Evolutionary conservation across 2,113 vertebrate genomes (phyloP).

Genomic region (Aviceda subcristata): DNA sequence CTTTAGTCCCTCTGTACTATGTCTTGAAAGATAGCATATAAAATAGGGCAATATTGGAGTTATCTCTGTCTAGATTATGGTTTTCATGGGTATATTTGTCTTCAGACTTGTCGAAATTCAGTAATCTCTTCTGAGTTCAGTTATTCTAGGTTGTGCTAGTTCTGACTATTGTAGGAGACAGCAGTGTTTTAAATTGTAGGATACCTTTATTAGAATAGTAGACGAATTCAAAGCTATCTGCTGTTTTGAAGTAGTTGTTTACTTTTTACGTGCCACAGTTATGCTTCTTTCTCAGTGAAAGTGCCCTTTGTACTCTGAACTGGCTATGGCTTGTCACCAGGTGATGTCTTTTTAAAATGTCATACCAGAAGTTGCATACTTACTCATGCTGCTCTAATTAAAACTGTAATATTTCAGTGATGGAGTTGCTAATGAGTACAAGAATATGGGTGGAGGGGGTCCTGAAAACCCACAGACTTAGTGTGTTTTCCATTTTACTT

Average conservation of each 20-base stretch:
- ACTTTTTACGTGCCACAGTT: background rate
- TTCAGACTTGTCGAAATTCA: background rate
- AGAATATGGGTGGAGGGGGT: too few relatives aligned
- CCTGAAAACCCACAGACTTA: too few relatives aligned
- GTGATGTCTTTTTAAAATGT: background rate
- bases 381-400: background rate
- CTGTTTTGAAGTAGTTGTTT: background rate
- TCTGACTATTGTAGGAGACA: background rate
- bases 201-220: background rate
- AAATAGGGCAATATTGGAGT: background rate
- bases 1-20: background rate
- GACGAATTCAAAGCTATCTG: background rate
- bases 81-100: background rate
- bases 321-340: conserved; percentile 1
- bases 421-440: background rate
- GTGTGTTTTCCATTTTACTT: too few relatives aligned
- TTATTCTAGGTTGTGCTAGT: background rate
- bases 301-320: conserved; percentile 1
- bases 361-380: background rate
- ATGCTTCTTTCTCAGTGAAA: background rate
- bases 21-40: background rate
- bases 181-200: background rate
- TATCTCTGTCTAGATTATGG: background rate
- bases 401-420: background rate
- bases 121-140: background rate